phyloP scores from a whole-genome alignment of 2,113 vertebrate genomes.

The Steatornis caripensis region DNA sequence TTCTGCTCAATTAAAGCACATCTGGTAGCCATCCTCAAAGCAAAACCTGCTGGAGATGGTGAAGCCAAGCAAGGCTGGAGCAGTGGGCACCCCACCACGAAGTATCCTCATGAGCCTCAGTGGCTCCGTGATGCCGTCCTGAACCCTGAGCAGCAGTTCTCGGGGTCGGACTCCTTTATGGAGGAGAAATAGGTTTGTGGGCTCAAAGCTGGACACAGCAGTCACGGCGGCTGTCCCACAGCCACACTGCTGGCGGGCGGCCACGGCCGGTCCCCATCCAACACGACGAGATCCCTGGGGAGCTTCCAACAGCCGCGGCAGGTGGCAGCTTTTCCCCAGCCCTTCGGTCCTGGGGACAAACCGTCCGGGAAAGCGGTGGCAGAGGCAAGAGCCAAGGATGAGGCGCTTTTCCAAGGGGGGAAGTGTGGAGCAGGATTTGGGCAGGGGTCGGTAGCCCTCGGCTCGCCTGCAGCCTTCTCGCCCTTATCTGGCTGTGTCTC shows the following conservation, averaged over 20 bases:
- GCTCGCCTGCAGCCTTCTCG: background rate
- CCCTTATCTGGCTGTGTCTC: background rate
- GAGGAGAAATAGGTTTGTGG: background rate
- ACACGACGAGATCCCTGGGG: background rate
- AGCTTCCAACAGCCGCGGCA: background rate
- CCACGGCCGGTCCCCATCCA: background rate
- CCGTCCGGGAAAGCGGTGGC: background rate
- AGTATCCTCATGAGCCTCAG: fast-evolving
- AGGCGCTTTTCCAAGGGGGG: background rate
- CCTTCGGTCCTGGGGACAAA: background rate
- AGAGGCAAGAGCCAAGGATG: background rate
- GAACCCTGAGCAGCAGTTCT: background rate
- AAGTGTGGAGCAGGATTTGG: background rate
- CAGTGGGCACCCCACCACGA: fast-evolving
- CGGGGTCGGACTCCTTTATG: fast-evolving
- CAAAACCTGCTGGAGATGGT: background rate
- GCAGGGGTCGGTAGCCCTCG: background rate
- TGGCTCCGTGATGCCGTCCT: fast-evolving
- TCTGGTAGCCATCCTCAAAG: background rate
- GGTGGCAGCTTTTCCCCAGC: background rate
- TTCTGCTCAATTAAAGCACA: background rate
- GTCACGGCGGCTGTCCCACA: background rate
- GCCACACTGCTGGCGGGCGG: background rate
- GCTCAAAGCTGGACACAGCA: background rate
- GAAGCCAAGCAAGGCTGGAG: background rate